Base-by-base conservation (phyloP, 2,888 invertebrate species). In the Agrotis segetum region DNA sequence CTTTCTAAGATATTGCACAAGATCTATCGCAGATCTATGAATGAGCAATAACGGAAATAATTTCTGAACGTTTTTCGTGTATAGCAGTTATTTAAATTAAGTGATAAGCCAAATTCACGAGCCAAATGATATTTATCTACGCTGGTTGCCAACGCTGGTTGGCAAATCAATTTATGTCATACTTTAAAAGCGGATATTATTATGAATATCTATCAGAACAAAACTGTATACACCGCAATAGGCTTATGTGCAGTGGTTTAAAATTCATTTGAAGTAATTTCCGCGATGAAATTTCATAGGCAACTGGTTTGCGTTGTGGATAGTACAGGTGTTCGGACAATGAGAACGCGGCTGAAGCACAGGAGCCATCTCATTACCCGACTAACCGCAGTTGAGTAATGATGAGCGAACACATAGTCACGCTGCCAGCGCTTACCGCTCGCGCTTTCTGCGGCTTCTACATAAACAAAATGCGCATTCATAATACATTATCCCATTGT, bases 301-400 rank as follows among this genome's bases (percentile, higher is more conserved):
- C 56, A 34, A 63, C 65, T 67, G 34, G 58, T 68, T 71, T 81
- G 50, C 49, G 34, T 34, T 80, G 71, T 67, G 61, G 71, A 80
- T 76, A 71, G 65, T 83, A 64, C 85, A 83, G 78, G 84, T 84
- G 71, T 69, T 74, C 77, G 72, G 74, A 82, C 79, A 85, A 85
- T 81, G 81, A 85, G 81, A 82, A 81, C 77, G 86, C 84, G 85
- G 88, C 73, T 82, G 88, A 77, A 40, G 84, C 81, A 83, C 88
- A 88, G 89, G 88, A 88, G 88, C 87, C 91, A 92, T 92, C 93
- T 94, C 93, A 94, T 93, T 94, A 93, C 92, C 89, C 89, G 85
- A 80, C 88, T 88, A 88, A 93, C 94, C 94, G 86, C 93, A 92
- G 86, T 86, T 91, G 92, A 92, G 91, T 92, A 93, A 93, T 91